phyloP scores from a whole-genome alignment of 1,140 invertebrate genomes.

The Trachelipus rathkii region DNA sequence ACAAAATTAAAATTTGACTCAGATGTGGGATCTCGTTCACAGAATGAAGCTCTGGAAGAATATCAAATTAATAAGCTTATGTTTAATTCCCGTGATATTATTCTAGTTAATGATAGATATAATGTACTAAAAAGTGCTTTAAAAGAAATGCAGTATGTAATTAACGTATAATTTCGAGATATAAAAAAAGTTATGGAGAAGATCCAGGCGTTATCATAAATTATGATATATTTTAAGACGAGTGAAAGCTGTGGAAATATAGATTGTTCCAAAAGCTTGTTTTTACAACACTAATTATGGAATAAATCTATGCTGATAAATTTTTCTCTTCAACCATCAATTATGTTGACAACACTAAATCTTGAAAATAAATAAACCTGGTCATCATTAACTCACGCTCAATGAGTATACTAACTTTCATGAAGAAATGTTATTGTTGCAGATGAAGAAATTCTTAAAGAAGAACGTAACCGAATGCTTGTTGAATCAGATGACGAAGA shows the following conservation, averaged over 20 bases:
- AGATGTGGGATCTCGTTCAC: slow-evolving; percentile 68
- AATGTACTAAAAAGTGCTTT: no score
- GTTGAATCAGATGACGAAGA: no score
- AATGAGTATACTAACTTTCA: no score
- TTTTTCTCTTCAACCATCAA: neutral
- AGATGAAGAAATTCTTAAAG: no score
- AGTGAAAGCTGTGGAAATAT: neutral
- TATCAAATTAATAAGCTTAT: slow-evolving; percentile 36
- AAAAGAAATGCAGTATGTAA: no score
- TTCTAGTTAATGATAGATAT: no score
- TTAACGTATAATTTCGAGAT: neutral
- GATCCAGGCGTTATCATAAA: neutral
- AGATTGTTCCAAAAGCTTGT: neutral
- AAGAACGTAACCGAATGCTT: no score
- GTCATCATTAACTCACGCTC: no score
- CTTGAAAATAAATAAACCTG: no score
- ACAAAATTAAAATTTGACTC: slow-evolving; percentile 54
- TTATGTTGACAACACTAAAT: no score
- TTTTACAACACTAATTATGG: neutral
- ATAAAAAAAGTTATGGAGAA: slow-evolving; percentile 3
- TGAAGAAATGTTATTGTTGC: no score
- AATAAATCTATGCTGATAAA: neutral
- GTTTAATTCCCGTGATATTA: neutral
- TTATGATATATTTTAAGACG: no score
- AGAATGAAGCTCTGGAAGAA: slow-evolving; percentile 56